Conservation (phyloP, 1,140 invertebrate species). For the Cyrtorhinus lividipennis region DNA sequence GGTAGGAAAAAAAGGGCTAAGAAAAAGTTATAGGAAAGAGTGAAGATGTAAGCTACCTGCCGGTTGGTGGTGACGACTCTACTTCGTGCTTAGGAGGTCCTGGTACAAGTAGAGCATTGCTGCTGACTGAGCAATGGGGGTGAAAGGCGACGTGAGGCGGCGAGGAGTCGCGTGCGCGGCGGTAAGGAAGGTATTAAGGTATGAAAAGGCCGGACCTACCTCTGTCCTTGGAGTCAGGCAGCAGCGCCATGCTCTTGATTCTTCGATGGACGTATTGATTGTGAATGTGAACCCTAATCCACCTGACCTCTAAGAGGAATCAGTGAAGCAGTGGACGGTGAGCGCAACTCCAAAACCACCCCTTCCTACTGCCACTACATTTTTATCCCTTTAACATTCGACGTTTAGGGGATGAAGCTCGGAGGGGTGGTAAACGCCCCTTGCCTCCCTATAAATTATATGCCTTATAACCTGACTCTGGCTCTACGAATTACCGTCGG, state of each 20-base stretch:
- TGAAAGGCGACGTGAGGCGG: not conserved
- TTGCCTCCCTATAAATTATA: conserved; percentile 3
- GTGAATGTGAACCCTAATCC: conserved; percentile 9
- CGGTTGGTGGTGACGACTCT: no score
- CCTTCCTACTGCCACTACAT: conserved; percentile 7
- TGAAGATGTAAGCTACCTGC: no score
- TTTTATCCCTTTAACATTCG: conserved; percentile 8
- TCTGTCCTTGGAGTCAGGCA: conserved; percentile 4
- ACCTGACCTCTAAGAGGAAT: conserved; percentile 4
- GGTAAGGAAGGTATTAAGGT: not conserved
- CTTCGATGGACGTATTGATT: conserved; percentile 7
- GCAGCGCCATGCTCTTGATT: conserved; percentile 3
- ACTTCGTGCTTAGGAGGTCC: not conserved
- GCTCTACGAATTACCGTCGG: not conserved
- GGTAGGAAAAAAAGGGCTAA: no score
- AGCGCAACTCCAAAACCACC: conserved; percentile 8
- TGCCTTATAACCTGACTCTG: conserved; percentile 9
- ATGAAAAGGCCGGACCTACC: not conserved
- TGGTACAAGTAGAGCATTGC: not conserved
- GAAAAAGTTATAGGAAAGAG: no score
- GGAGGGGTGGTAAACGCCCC: conserved; percentile 9
- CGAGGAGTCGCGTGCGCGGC: not conserved
- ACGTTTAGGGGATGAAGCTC: not conserved
- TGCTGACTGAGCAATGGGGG: not conserved
- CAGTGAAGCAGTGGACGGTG: not conserved